Conservation (phyloP, 2,888 invertebrate genomes). For the Apamea sordens region DNA sequence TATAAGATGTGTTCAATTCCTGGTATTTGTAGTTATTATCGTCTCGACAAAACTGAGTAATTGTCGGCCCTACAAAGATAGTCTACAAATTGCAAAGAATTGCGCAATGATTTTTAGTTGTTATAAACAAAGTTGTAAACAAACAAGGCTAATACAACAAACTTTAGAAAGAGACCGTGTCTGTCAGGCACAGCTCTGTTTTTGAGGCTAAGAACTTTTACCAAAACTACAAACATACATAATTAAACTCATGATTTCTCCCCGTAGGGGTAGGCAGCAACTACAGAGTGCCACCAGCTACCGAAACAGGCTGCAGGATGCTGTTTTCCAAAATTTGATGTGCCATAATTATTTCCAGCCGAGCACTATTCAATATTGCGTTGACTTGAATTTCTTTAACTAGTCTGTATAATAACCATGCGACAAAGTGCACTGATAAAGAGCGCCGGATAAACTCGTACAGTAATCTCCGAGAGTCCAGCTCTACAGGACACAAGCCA, state of each 20-base stretch:
- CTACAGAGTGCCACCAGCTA: no score
- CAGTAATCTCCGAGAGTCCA: conserved; percentile 19
- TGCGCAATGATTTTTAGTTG: background rate
- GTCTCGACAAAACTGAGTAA: no score
- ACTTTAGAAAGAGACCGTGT: background rate
- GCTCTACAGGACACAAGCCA: background rate
- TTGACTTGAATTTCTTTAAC: conserved; percentile 1
- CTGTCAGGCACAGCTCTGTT: background rate
- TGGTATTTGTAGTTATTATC: background rate
- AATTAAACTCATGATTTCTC: background rate
- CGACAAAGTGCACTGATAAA: conserved; percentile 59
- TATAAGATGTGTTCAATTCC: background rate
- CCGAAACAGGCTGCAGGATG: no score
- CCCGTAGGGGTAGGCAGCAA: background rate
- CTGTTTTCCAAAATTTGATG: background rate
- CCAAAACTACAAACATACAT: background rate
- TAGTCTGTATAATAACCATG: background rate
- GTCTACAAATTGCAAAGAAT: background rate
- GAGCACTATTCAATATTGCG: background rate
- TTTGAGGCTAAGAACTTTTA: background rate
- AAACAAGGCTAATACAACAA: background rate
- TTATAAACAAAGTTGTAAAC: background rate
- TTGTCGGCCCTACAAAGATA: background rate
- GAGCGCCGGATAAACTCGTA: conserved; percentile 31
- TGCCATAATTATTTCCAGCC: background rate